Evolutionary conservation across 2,888 invertebrate species (phyloP).

Genomic region (Leucoma salicis): DNA sequence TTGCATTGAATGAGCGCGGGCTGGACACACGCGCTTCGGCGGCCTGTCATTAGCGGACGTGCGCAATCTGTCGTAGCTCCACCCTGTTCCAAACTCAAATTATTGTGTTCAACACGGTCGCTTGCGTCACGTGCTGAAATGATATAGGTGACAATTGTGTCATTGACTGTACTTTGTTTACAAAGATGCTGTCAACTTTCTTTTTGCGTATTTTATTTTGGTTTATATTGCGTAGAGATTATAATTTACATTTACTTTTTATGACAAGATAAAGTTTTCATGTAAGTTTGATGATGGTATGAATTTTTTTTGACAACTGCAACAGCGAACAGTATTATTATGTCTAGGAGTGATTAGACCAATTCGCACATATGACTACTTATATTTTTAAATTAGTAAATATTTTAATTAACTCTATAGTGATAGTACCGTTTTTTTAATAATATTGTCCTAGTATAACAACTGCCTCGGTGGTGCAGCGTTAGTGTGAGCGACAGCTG

Average conservation of each 20-base stretch:
- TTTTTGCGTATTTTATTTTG: constrained; percentile 12
- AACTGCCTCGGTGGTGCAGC: no score
- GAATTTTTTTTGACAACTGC: neutral
- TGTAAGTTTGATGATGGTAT: neutral
- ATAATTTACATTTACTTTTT: neutral
- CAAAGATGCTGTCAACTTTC: constrained; percentile 24
- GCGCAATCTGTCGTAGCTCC: constrained; percentile 65
- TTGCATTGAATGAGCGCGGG: constrained; percentile 78
- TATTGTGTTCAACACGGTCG: constrained; percentile 62
- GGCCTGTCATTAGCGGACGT: constrained; percentile 78
- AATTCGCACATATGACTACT: no score
- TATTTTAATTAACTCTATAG: no score
- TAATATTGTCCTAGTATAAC: no score
- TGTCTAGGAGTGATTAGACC: no score
- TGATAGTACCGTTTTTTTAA: no score
- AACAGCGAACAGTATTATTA: neutral
- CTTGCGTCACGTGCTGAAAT: constrained; percentile 55
- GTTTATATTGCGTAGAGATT: constrained; percentile 5
- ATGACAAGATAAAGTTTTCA: neutral
- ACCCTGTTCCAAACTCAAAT: constrained; percentile 66
- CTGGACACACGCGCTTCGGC: constrained; percentile 70
- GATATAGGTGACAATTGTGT: constrained; percentile 50
- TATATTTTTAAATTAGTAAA: no score
- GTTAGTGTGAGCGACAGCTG: no score
- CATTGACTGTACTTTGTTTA: constrained; percentile 43